Evolutionary conservation across 2,888 invertebrate species (phyloP), one percentile per base, ranked within the genome.

Genomic region (Lacanobia wlatinum): DNA sequence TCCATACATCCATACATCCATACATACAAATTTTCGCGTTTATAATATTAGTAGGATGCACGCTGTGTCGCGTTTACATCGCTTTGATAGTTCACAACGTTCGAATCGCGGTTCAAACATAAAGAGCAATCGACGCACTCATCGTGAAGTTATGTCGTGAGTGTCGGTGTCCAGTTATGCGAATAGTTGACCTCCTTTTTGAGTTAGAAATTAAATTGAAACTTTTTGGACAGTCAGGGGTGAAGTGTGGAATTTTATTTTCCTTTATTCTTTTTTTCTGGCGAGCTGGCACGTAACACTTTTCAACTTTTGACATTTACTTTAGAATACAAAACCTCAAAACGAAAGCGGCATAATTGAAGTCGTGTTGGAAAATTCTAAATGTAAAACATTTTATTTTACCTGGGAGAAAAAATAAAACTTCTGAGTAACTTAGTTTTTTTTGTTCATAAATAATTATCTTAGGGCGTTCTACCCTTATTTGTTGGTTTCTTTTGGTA

Each of bases 171-270:
- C 59, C 77, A 75, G 78, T 78, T 75, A 82, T 76, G 78, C 63
- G 69, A 68, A 79, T 61, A 76, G 66, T 67, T 79, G 76, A 79
- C 78, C 81, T 71, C 66, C 23, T 80, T 80, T 79, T 80, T 80
- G 52, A 64, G 71, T 71, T 78, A 76, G 59, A 80, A 75, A 80
- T 76, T 80, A 18, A 76, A 76, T 70, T 56, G 46, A 38, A 67
- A 53, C 63, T 76, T 80, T 79, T 76, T 67, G 43, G 50, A 70
- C 48, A 28, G 75, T 65, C 21, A 53, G 18, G 23, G 46, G 55
- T 71, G 63, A 71, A 80, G 76, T 59, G 71, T 59, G 50, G 12
- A 62, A 63, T 80, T 75, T 70, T 59, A 75, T 75, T 59, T 67
- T 64, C 12, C 53, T 50, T 58, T 74, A 52, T 66, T 48, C 16